phyloP scores from a whole-genome alignment of 2,797 vertebrate species.

The Rhinoraja longicauda region DNA sequence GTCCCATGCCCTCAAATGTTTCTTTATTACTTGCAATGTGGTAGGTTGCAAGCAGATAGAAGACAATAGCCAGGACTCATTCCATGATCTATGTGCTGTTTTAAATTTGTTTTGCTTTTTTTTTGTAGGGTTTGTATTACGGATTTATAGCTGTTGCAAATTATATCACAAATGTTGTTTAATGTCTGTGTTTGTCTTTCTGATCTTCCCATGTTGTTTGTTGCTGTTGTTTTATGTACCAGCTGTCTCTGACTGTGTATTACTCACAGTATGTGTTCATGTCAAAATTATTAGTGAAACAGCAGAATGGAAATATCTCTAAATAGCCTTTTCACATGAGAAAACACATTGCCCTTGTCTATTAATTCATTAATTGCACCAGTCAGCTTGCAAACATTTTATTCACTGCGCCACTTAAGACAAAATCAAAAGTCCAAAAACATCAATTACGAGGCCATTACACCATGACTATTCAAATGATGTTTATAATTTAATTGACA shows the following conservation, averaged over 20 bases:
- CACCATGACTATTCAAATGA: background rate
- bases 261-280: conserved; percentile 10
- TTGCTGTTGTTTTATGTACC: background rate
- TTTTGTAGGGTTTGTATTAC: background rate
- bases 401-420: background rate
- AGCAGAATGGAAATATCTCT: background rate
- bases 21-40: too few species aligned
- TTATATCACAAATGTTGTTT: background rate
- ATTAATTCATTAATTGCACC: conserved; percentile 20
- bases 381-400: background rate
- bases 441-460: background rate
- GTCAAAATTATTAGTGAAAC: background rate
- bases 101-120: background rate
- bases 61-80: background rate
- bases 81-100: background rate
- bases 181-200: background rate
- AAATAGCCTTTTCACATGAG: conserved; percentile 21
- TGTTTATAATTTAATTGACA: background rate
- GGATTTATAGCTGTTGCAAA: background rate
- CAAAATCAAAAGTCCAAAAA: background rate
- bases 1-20: too few species aligned
- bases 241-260: background rate
- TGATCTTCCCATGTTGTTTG: background rate
- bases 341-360: background rate
- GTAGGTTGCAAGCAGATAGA: background rate